phyloP scores from a whole-genome alignment of 2,888 invertebrate species.

The Andrena chrysosceles region DNA sequence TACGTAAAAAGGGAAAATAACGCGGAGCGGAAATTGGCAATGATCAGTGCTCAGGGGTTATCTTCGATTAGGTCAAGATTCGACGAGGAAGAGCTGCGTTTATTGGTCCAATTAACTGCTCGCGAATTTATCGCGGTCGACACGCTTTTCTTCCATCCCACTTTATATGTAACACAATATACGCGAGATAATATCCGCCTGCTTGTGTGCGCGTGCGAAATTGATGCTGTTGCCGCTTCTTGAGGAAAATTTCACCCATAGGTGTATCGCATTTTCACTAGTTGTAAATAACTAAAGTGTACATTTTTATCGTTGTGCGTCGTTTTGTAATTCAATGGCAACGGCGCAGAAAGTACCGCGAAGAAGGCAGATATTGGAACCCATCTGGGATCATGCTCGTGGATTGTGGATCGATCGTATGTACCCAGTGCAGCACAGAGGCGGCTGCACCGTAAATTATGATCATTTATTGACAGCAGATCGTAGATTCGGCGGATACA shows the following conservation, averaged over 20 bases:
- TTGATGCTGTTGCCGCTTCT: not conserved
- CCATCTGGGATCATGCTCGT: not conserved
- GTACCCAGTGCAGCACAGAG: too few species aligned
- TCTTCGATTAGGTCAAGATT: constrained; percentile 35
- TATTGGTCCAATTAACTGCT: constrained; percentile 38
- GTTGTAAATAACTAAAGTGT: too few species aligned
- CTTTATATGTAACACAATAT: not conserved
- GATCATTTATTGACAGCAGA: constrained; percentile 38
- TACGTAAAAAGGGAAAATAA: too few species aligned
- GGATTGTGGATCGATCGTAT: not conserved
- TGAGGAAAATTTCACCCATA: not conserved
- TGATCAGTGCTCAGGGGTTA: constrained; percentile 25
- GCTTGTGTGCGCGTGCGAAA: not conserved
- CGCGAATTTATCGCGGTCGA: constrained; percentile 21
- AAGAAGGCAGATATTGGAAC: not conserved
- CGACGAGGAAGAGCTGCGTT: not conserved
- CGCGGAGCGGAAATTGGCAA: constrained; percentile 5
- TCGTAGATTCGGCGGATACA: constrained; percentile 16
- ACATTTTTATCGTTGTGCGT: too few species aligned
- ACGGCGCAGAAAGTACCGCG: not conserved
- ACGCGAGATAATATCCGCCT: not conserved
- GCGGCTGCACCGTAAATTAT: constrained; percentile 15
- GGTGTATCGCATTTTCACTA: too few species aligned
- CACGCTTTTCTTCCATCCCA: not conserved
- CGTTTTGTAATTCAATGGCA: too few species aligned